Conservation (phyloP, 2,113 vertebrate species). For the Colossoma macropomum region DNA sequence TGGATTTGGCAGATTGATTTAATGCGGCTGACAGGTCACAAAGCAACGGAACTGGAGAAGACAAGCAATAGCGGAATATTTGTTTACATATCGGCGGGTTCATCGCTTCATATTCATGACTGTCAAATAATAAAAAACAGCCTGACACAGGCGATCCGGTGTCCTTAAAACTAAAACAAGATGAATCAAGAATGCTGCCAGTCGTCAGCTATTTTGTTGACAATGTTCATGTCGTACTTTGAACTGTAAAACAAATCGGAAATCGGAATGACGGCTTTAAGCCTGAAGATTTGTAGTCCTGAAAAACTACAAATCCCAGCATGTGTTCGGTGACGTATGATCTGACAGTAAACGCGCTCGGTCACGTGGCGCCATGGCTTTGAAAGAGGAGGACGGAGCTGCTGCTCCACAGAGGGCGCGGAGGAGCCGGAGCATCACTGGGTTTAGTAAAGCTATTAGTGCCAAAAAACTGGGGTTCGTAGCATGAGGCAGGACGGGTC, state of each 20-base stretch:
- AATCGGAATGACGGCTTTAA: neutral
- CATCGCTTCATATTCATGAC: neutral
- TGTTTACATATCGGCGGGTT: neutral
- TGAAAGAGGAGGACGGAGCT: conserved; percentile 34
- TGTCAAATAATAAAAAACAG: neutral
- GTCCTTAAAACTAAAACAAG: too few relatives aligned
- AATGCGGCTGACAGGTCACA: conserved; percentile 1
- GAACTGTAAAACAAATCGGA: neutral
- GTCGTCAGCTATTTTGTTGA: neutral
- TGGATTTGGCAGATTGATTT: neutral
- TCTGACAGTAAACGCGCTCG: neutral
- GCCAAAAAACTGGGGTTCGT: neutral
- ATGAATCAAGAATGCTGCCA: neutral
- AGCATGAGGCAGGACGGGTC: conserved; percentile 56
- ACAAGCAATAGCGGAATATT: neutral
- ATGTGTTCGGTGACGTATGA: neutral
- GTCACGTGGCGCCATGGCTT: conserved; percentile 16
- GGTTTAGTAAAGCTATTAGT: conserved; percentile 8
- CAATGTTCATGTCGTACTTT: neutral
- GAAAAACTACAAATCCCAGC: conserved; percentile 14
- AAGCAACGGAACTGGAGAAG: conserved; percentile 10
- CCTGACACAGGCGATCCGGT: neutral
- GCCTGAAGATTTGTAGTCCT: neutral
- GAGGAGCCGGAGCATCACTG: conserved; percentile 39
- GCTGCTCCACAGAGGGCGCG: conserved; percentile 44